phyloP scores from a whole-genome alignment of 2,113 vertebrate species.

The Leptocoma aspasia region DNA sequence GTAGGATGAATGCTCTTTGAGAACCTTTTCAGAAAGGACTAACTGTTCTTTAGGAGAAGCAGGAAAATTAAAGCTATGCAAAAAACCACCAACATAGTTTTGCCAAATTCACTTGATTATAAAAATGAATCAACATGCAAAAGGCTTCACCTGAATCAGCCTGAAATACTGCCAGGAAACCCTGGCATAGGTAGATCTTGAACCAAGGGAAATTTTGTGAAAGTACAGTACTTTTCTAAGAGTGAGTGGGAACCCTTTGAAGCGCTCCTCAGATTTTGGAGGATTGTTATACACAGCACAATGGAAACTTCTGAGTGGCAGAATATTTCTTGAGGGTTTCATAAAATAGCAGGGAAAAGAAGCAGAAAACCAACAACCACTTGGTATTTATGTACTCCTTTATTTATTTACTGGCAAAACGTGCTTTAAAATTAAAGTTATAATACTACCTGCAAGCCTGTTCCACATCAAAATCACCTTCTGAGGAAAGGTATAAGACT shows the following conservation, averaged over 20 bases:
- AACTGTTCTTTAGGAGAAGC: neutral
- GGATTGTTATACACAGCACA: neutral
- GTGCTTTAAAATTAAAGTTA: neutral
- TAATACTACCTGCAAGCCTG: neutral
- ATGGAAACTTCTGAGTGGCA: neutral
- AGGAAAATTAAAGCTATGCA: neutral
- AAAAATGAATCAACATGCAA: neutral
- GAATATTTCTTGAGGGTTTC: neutral
- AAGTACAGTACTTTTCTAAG: neutral
- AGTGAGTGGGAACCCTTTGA: neutral
- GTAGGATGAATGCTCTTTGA: neutral
- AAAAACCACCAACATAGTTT: neutral
- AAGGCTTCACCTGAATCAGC: neutral
- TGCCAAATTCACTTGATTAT: neutral
- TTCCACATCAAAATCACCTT: neutral
- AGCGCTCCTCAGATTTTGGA: neutral
- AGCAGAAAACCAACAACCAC: neutral
- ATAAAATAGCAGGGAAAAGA: neutral
- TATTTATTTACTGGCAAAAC: neutral
- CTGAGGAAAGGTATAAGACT: neutral
- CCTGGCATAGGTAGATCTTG: neutral
- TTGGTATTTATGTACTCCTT: neutral
- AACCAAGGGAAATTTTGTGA: neutral
- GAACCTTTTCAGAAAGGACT: neutral
- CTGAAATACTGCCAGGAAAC: neutral